Conservation (phyloP, 1,140 invertebrate genomes). For the Drosophila ogumai region DNA sequence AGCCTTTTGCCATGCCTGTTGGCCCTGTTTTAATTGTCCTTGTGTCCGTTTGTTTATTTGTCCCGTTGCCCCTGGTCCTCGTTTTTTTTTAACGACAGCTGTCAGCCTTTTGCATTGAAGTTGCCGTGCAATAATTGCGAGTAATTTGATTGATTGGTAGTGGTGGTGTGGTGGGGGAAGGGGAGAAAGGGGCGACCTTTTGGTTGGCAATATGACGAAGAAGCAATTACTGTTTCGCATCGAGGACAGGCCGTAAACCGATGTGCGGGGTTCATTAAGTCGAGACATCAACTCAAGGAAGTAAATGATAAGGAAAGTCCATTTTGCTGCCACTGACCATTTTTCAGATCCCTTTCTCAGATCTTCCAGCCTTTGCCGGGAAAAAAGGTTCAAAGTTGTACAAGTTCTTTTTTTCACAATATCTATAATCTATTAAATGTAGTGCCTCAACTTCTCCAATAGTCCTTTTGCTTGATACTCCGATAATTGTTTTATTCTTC, state of each 20-base stretch:
- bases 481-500: neutral
- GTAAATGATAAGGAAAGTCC: neutral
- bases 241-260: constrained; percentile 1
- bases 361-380: neutral
- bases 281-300: neutral
- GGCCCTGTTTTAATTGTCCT: constrained; percentile 44
- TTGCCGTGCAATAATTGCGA: constrained; percentile 43
- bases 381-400: neutral
- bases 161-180: neutral
- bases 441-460: neutral
- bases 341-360: neutral
- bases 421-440: too few species aligned
- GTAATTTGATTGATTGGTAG: constrained; percentile 64
- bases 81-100: constrained; percentile 58
- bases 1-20: neutral
- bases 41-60: constrained; percentile 38
- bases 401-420: neutral
- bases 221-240: constrained; percentile 1
- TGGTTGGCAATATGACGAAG: neutral
- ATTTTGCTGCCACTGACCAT: neutral
- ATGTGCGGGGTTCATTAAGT: neutral
- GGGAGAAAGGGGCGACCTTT: neutral
- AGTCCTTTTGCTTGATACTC: too few species aligned
- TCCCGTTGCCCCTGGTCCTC: constrained; percentile 2
- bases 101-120: constrained; percentile 49